Evolutionary conservation across 2,888 invertebrate genomes (phyloP), one percentile per base, ranked within the genome.

Genomic region (Phymatocera aterrima): DNA sequence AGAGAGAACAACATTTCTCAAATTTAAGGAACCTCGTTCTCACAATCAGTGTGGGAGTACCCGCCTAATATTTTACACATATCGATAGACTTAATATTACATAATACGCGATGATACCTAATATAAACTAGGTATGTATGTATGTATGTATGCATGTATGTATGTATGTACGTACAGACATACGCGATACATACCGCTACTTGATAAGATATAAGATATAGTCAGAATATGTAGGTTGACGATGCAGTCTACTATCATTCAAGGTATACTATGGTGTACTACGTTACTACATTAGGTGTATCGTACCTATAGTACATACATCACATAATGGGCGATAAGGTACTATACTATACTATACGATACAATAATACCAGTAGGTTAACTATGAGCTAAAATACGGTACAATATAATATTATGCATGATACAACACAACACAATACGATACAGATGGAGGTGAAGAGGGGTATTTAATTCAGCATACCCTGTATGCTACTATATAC

Each of bases 201-300:
- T 75, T 51, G 72, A 72, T 72, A 75, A 75, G 57, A 57, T 57
- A 57, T 40, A 60, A 75, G 54, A 57, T 54, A 46, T 48, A n/a
- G n/a, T n/a, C n/a, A n/a, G n/a, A n/a, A n/a, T n/a, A n/a, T n/a
- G n/a, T n/a, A n/a, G n/a, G n/a, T 57, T 60, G 57, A 75, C 75
- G 57, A 57, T 60, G 75, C 75, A 40, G 54, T 57, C 60, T 57
- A 75, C 43, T 51, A 28, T n/a, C n/a, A n/a, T n/a, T n/a, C n/a
- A n/a, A n/a, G n/a, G n/a, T n/a, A n/a, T n/a, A n/a, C n/a, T n/a
- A n/a, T n/a, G n/a, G n/a, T n/a, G n/a, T n/a, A n/a, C n/a, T n/a
- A n/a, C n/a, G n/a, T n/a, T n/a, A n/a, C n/a, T n/a, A n/a, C n/a
- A n/a, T n/a, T n/a, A n/a, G n/a, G n/a, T n/a, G 51, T 72, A 64